Evolutionary conservation across 1,140 invertebrate genomes (phyloP), one percentile per base, ranked within the genome.

Genomic region (Anthonomus grandis): DNA sequence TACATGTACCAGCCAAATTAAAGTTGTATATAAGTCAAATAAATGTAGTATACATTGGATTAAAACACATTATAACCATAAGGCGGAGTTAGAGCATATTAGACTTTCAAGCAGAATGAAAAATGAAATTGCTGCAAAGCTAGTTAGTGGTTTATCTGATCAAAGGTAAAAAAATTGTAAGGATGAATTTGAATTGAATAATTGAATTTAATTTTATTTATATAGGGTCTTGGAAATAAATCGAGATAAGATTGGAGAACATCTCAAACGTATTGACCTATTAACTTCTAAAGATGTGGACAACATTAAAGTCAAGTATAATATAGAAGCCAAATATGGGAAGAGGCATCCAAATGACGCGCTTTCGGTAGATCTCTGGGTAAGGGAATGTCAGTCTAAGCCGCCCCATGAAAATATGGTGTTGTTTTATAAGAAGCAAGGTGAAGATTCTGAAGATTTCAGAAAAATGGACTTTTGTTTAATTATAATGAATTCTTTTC

Each of bases 381-480:
- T 60, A n/a, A 17, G 50, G 22, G 52, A 59, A 38, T 59, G 45
- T 18, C 38, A 41, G 17, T 9, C 38, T 36, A 21, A 31, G 19
- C 12, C 12, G n/a, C 17, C 18, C 12, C 21, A 42, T 18, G 38
- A 59, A 10, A 60, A 39, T 15, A 9, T 15, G 21, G 31, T 60
- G 2, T 22, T 57, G 22, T 58, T 57, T 45, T 61, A 53, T 36
- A 61, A 61, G 37, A 15, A 13, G 24, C 59, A 59, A 53, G 56
- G 44, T 3, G 47, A 52, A 45, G 9, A n/a, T 18, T 34, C 22
- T 59, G 39, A 44, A 17, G 17, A 45, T 44, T 60, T 59, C 4
- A 13, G 21, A 9, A 34, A 31, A 27, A 22, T 10, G n/a, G 51
- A 56, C 50, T 57, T 60, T 38, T 59, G 53, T 31, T 31, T 60